phyloP scores from a whole-genome alignment of 2,888 invertebrate species.

The Odiellus spinosus region DNA sequence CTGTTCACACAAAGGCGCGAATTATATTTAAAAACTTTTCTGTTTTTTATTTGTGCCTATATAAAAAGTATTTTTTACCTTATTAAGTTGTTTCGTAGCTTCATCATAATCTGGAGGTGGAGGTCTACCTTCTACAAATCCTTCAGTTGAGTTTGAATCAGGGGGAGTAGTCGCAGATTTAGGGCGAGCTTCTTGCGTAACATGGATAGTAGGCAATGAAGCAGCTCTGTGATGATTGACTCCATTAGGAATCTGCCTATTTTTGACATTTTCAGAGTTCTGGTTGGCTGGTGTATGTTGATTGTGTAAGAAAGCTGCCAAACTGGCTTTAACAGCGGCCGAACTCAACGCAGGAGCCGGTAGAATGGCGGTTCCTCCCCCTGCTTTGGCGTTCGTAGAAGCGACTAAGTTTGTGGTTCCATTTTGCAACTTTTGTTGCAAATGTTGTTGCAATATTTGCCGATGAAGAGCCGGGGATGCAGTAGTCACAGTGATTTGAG shows the following conservation, averaged over 20 bases:
- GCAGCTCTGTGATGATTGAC: background rate
- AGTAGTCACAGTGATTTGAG: conserved; percentile 19
- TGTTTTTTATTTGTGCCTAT: too few species aligned
- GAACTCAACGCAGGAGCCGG: background rate
- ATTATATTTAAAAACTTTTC: too few species aligned
- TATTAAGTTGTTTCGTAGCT: conserved; percentile 39
- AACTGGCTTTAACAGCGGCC: conserved; percentile 18
- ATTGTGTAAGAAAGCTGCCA: conserved; percentile 20
- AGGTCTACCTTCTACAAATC: conserved; percentile 27
- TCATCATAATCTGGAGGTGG: conserved; percentile 55
- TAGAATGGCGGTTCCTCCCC: too few species aligned
- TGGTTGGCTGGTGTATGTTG: conserved; percentile 7
- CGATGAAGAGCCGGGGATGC: conserved; percentile 33
- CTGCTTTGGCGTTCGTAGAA: too few species aligned
- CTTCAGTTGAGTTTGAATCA: conserved; percentile 12
- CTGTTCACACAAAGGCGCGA: too few species aligned
- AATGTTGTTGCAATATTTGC: conserved; percentile 41
- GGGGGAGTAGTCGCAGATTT: conserved; percentile 2
- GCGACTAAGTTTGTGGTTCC: too few species aligned
- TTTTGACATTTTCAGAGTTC: background rate
- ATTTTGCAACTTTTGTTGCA: conserved; percentile 50
- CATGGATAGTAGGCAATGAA: background rate
- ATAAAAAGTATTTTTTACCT: conserved; percentile 11
- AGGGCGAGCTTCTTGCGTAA: background rate
- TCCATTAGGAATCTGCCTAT: background rate